Conservation (phyloP, 2,113 vertebrate genomes). For the Vidua chalybeata region DNA sequence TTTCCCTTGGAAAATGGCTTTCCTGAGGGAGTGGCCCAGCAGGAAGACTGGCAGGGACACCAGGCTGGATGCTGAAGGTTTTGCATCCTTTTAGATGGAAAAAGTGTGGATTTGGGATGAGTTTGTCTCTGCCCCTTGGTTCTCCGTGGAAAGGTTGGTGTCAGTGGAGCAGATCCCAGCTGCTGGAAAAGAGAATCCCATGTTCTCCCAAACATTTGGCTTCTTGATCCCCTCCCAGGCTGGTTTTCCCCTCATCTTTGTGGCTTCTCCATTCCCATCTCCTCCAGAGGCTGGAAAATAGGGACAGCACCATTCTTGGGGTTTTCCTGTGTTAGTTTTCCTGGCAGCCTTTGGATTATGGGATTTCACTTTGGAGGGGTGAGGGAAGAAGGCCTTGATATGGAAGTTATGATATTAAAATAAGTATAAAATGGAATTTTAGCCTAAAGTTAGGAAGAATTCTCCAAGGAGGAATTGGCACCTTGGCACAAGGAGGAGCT, state of each 20-base stretch:
- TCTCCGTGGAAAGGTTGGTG: background rate
- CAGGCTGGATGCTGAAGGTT: background rate
- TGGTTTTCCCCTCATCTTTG: background rate
- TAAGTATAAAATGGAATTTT: background rate
- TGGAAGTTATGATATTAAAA: background rate
- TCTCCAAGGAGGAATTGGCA: background rate
- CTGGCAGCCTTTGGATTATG: background rate
- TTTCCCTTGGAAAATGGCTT: background rate
- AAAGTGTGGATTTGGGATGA: background rate
- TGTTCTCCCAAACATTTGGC: background rate
- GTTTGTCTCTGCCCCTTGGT: background rate
- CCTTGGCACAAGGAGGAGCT: background rate
- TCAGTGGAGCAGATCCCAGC: background rate
- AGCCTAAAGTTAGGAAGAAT: background rate
- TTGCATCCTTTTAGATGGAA: background rate
- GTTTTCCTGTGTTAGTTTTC: background rate
- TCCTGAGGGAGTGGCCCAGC: background rate
- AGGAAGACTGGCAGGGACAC: background rate
- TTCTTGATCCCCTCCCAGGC: background rate
- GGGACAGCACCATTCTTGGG: background rate
- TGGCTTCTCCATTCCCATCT: background rate
- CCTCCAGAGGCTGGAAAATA: background rate
- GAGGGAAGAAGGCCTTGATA: background rate
- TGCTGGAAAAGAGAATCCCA: background rate
- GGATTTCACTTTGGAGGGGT: background rate